phyloP scores from a whole-genome alignment of 2,888 invertebrate species.

The Volucella bombylans region DNA sequence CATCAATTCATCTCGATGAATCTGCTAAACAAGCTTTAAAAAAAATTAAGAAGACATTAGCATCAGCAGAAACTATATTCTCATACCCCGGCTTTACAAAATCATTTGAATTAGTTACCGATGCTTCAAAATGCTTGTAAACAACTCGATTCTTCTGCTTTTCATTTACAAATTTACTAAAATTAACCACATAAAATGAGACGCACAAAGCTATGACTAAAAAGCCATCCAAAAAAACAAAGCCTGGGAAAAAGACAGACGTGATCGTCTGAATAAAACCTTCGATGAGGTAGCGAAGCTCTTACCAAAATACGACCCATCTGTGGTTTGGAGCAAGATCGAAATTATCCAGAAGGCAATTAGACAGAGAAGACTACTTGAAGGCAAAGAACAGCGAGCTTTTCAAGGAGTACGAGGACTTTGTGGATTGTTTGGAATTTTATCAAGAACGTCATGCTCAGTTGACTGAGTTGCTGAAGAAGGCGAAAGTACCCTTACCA shows the following conservation, averaged over 20 bases:
- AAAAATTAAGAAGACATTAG: no score
- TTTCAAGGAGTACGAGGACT: slow-evolving; percentile 70
- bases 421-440: slow-evolving; percentile 68
- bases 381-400: slow-evolving; percentile 71
- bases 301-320: slow-evolving; percentile 81
- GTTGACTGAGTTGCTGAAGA: slow-evolving; percentile 72
- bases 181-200: slow-evolving; percentile 44
- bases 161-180: slow-evolving; percentile 7
- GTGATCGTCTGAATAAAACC: slow-evolving; percentile 84
- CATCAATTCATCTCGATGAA: no score
- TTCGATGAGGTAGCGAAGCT: slow-evolving; percentile 79
- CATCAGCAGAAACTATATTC: no score
- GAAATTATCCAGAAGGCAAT: slow-evolving; percentile 82
- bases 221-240: slow-evolving; percentile 78
- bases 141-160: slow-evolving; percentile 39
- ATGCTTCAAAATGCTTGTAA: no score
- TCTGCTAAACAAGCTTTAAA: no score
- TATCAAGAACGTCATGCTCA: slow-evolving; percentile 75
- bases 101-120: no score
- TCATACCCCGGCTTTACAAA: no score
- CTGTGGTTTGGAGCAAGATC: slow-evolving; percentile 80
- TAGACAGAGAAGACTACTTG: slow-evolving; percentile 78
- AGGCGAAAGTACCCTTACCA: slow-evolving; percentile 74
- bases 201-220: slow-evolving; percentile 72
- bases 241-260: slow-evolving; percentile 85